phyloP scores from a whole-genome alignment of 2,888 invertebrate species.

The Pogonocherus hispidulus region DNA sequence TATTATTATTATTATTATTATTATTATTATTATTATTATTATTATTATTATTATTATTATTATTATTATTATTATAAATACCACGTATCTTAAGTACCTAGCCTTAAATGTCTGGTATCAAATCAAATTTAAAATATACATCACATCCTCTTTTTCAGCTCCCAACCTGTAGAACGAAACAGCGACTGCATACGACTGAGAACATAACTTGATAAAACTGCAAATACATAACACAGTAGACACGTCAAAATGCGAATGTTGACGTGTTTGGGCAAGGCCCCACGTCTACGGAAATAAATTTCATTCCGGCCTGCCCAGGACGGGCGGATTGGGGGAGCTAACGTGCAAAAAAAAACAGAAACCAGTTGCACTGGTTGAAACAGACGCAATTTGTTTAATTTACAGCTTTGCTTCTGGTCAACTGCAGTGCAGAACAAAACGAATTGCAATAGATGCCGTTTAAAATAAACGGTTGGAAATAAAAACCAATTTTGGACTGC shows the following conservation, averaged over 20 bases:
- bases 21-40: too few species aligned
- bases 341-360: constrained; percentile 19
- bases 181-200: too few species aligned
- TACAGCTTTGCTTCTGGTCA: constrained; percentile 30
- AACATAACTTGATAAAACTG: background rate
- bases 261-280: too few species aligned
- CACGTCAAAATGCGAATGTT: background rate
- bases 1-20: too few species aligned
- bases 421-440: constrained; percentile 35
- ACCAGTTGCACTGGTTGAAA: too few species aligned
- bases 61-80: too few species aligned
- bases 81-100: too few species aligned
- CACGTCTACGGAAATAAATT: constrained; percentile 10
- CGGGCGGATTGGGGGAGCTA: background rate
- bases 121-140: too few species aligned
- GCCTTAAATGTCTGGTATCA: too few species aligned
- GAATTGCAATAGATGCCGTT: constrained; percentile 24
- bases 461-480: constrained; percentile 26
- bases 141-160: too few species aligned
- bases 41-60: too few species aligned
- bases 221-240: background rate
- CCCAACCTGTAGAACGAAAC: too few species aligned
- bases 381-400: constrained; percentile 33
- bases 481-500: constrained; percentile 24
- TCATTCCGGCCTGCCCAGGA: background rate